phyloP scores from a whole-genome alignment of 1,140 invertebrate species.

The Gonioctena quinquepunctata region DNA sequence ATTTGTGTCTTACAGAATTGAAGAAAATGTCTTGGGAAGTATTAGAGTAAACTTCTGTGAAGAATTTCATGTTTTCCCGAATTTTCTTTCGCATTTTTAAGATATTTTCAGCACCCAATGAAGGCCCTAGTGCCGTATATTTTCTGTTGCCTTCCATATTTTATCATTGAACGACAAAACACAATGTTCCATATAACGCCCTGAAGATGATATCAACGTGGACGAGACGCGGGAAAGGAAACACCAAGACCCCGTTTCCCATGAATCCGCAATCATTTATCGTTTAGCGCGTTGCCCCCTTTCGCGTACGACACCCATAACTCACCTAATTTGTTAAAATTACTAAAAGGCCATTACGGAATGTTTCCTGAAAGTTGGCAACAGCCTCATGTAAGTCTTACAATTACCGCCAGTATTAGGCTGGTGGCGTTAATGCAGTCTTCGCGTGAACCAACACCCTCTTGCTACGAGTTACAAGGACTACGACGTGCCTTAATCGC shows the following conservation, averaged over 20 bases:
- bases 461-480: too few relatives aligned
- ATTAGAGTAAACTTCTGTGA: too few relatives aligned
- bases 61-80: too few relatives aligned
- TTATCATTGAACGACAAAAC: too few relatives aligned
- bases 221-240: background rate
- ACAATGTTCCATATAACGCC: too few relatives aligned
- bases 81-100: too few relatives aligned
- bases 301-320: background rate
- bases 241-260: background rate
- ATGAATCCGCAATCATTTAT: background rate
- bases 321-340: slow-evolving; percentile 11
- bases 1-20: too few relatives aligned
- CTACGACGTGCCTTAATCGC: background rate
- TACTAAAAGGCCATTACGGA: background rate
- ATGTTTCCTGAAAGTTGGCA: background rate
- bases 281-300: background rate
- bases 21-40: too few relatives aligned
- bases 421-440: background rate
- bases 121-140: too few relatives aligned
- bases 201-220: background rate
- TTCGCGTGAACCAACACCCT: background rate
- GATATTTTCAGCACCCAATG: too few relatives aligned
- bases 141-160: too few relatives aligned
- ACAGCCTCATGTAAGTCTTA: background rate
- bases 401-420: background rate